Conservation (phyloP, 2,113 vertebrate species). For the Amazona vittata region DNA sequence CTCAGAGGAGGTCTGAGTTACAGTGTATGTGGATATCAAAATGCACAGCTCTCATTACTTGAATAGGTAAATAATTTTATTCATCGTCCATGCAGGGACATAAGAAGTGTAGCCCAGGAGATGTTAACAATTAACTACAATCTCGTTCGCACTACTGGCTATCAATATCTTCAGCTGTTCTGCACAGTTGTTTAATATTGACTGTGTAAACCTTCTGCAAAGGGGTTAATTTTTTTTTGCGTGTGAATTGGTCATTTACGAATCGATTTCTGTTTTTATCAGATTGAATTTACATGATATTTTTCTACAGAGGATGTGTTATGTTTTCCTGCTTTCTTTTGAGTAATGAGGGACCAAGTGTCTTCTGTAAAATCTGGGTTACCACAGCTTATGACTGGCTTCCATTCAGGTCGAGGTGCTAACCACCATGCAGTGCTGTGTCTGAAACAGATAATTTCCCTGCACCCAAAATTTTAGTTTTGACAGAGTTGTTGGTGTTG, state of each 20-base stretch:
- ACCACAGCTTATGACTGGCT: neutral
- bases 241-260: neutral
- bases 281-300: neutral
- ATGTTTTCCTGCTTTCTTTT: neutral
- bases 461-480: neutral
- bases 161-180: conserved; percentile 37
- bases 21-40: conserved; percentile 50
- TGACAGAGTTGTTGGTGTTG: neutral
- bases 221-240: neutral
- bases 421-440: neutral
- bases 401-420: neutral
- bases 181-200: neutral
- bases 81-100: conserved; percentile 43
- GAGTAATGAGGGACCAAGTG: neutral
- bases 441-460: neutral
- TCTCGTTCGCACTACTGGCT: conserved; percentile 30
- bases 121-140: conserved; percentile 64
- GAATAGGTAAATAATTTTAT: conserved; percentile 70
- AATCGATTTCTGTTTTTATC: neutral
- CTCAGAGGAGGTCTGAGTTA: conserved; percentile 62
- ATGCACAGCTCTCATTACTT: conserved; percentile 49
- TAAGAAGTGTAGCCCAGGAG: conserved; percentile 29
- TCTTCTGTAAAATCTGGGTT: neutral
- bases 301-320: neutral
- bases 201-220: neutral